Conservation (phyloP, 2,797 vertebrate genomes). For the Rhynchonycteris naso region DNA sequence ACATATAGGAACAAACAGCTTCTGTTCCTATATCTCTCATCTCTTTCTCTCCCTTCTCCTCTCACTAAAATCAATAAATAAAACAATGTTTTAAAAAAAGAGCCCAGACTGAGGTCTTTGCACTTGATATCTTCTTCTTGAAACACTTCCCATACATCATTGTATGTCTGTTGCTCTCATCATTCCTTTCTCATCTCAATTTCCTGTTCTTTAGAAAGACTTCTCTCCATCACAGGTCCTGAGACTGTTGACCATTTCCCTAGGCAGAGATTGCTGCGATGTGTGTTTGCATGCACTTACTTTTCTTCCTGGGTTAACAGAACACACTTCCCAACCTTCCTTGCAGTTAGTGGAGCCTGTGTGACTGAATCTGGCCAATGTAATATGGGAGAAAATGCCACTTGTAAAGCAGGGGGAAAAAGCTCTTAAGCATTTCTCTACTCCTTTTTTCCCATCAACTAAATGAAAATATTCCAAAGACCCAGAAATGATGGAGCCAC, state of each 20-base stretch:
- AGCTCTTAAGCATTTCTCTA: not conserved
- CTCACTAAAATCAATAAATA: too few relatives aligned
- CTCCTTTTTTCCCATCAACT: not conserved
- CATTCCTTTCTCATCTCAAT: slow-evolving; percentile 1
- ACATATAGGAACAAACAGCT: too few relatives aligned
- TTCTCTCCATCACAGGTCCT: not conserved
- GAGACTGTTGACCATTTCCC: not conserved
- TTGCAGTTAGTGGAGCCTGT: not conserved
- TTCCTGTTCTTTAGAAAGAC: not conserved
- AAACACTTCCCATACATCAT: not conserved
- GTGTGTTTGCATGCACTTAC: not conserved
- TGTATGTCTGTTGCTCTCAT: not conserved
- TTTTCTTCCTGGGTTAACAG: not conserved
- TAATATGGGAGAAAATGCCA: not conserved
- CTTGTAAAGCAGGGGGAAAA: not conserved
- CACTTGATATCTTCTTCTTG: not conserved
- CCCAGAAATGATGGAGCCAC: not conserved
- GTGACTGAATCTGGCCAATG: not conserved
- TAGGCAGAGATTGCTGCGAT: not conserved
- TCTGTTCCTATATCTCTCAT: too few relatives aligned
- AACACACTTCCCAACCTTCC: not conserved
- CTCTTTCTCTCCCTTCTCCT: too few relatives aligned
- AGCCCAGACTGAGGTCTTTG: not conserved
- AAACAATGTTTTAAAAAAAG: too few relatives aligned
- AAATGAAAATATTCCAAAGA: not conserved